These are phyloP conservation scores for Peromyscus polionotus DNA, from an alignment of 2,113 vertebrate species.

Conservation along the genomic window DNA sequence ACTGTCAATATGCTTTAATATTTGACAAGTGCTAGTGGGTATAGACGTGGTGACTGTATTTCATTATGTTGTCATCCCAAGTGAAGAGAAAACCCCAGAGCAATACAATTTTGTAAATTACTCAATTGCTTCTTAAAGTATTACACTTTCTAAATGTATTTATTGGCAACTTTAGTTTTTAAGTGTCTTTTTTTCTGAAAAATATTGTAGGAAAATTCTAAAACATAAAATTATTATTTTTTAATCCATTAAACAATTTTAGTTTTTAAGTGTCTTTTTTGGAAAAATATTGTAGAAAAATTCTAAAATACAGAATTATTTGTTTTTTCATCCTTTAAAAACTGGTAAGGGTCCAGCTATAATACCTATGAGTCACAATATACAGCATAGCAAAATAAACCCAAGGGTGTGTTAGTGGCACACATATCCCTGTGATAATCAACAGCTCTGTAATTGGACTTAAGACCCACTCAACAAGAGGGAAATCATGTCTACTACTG, in stretches of 20 bases:
- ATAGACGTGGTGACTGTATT: background rate
- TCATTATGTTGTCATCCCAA: background rate
- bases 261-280: background rate
- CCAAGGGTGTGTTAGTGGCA: background rate
- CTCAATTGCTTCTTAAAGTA: background rate
- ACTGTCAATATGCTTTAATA: background rate
- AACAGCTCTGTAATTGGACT: background rate
- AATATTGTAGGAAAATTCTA: background rate
- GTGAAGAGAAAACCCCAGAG: background rate
- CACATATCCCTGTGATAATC: background rate
- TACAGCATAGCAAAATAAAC: background rate
- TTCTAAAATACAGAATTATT: constrained; percentile 25
- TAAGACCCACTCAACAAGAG: background rate
- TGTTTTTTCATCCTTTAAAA: background rate
- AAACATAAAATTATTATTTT: constrained; percentile 2
- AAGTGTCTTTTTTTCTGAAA: background rate
- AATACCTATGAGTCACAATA: background rate
- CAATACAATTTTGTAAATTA: background rate
- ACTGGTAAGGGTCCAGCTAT: background rate
- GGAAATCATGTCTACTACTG: background rate
- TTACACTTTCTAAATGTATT: background rate
- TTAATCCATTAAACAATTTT: no score
- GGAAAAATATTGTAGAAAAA: background rate
- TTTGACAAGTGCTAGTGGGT: background rate
- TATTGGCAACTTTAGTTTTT: background rate